A percentile compares a stretch with the other conserved stretches of the same genome.
These are phyloP conservation scores for Yponomeuta sedellus DNA, from an alignment of 2,888 invertebrate genomes.

Conservation along the genomic window DNA sequence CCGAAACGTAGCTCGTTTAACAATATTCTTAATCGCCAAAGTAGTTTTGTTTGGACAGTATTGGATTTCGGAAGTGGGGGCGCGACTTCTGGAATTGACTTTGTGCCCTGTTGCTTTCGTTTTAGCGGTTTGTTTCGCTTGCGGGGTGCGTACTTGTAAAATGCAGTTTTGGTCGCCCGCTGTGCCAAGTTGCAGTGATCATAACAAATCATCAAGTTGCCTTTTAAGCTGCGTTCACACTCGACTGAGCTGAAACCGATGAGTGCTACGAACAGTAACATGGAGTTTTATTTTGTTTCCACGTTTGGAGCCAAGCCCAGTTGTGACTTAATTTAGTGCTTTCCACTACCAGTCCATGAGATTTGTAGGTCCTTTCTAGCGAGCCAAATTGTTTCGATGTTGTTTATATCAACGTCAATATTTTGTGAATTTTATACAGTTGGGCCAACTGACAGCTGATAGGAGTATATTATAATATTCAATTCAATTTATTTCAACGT, in stretches of 20 bases:
- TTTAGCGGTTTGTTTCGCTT: slow-evolving; percentile 33
- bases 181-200: slow-evolving; percentile 59
- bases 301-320: background rate
- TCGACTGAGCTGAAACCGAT: background rate
- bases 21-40: slow-evolving; percentile 10
- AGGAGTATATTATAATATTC: no score
- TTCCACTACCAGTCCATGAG: background rate
- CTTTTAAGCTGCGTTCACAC: slow-evolving; percentile 6
- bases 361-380: background rate
- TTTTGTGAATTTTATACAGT: no score
- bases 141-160: slow-evolving; percentile 31
- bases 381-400: no score
- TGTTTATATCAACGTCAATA: no score
- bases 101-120: slow-evolving; percentile 30
- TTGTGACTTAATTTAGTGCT: background rate
- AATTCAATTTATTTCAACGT: no score
- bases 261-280: background rate
- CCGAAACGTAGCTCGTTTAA: slow-evolving; percentile 5
- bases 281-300: background rate
- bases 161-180: slow-evolving; percentile 65
- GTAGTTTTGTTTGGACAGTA: slow-evolving; percentile 57
- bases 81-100: slow-evolving; percentile 29
- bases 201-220: slow-evolving; percentile 58
- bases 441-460: no score
- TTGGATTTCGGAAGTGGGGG: slow-evolving; percentile 44